A percentile compares a stretch with the other conserved stretches of the same genome.
Evolutionary conservation across 1,140 invertebrate species (phyloP).

Genomic region (Drosophila athabasca): DNA sequence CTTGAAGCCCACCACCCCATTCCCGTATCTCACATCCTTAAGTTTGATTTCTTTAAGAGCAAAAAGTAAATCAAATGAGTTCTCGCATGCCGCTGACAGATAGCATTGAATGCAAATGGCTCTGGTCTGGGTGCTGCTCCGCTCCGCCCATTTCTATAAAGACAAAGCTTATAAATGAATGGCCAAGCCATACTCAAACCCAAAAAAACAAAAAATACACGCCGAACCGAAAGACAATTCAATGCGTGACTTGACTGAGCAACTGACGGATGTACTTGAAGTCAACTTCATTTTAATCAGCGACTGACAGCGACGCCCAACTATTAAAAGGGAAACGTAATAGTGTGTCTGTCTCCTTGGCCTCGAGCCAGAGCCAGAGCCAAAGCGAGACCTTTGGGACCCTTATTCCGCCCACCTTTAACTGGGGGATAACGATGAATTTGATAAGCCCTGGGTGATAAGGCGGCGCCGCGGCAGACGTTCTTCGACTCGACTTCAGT

Average conservation of each 20-base stretch:
- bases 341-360: conserved; percentile 49
- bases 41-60: conserved; percentile 55
- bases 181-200: conserved; percentile 1
- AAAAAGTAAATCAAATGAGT: conserved; percentile 74
- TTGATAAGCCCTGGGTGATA: conserved; percentile 76
- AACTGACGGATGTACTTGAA: conserved; percentile 70
- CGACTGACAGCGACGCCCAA: conserved; percentile 56
- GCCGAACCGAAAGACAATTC: conserved; percentile 57
- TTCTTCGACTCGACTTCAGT: conserved; percentile 49
- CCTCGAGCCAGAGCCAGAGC: too few species aligned
- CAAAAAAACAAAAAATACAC: conserved; percentile 20
- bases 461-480: conserved; percentile 52
- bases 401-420: conserved; percentile 6
- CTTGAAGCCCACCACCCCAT: neutral
- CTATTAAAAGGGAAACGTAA: conserved; percentile 63
- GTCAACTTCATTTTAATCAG: conserved; percentile 77
- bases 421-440: conserved; percentile 59
- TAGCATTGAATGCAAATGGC: conserved; percentile 25
- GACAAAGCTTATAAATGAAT: conserved; percentile 28
- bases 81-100: conserved; percentile 69
- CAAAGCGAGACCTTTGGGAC: neutral
- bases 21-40: neutral
- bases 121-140: neutral
- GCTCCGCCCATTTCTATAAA: neutral
- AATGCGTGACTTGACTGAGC: conserved; percentile 73